Evolutionary conservation across 2,888 invertebrate species (phyloP).

Genomic region (Sphaerophoria taeniata): DNA sequence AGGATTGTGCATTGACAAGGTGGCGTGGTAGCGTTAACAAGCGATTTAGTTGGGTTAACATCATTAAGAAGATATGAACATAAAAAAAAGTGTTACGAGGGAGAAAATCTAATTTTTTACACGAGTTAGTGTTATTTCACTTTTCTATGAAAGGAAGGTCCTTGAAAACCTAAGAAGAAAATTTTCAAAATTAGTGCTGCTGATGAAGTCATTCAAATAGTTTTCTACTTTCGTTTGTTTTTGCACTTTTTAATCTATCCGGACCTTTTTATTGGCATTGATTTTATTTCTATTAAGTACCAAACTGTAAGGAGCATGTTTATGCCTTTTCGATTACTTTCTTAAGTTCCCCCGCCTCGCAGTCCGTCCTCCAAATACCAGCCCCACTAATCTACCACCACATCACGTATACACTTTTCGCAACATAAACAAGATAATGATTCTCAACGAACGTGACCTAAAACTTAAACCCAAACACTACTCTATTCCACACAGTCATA

Average conservation of each 20-base stretch:
- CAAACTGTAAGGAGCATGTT: no score
- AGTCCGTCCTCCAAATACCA: no score
- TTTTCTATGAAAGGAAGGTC: neutral
- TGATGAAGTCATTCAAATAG: constrained; percentile 19
- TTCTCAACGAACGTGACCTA: constrained; percentile 57
- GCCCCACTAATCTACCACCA: neutral
- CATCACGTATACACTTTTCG: constrained; percentile 59
- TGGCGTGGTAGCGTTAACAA: constrained; percentile 62
- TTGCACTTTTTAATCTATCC: no score
- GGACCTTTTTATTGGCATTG: no score
- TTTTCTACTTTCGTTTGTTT: neutral
- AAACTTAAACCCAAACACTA: neutral
- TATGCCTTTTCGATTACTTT: no score
- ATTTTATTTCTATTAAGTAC: no score
- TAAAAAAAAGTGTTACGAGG: constrained; percentile 12
- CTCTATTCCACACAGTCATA: neutral
- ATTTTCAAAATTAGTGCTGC: neutral
- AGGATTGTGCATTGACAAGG: constrained; percentile 11
- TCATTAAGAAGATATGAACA: constrained; percentile 50
- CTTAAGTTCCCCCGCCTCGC: no score
- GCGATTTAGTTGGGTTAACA: constrained; percentile 67
- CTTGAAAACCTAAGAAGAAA: neutral
- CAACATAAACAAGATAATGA: constrained; percentile 63
- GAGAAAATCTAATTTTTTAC: neutral
- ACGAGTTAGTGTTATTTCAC: neutral